Conservation (phyloP, 2,888 invertebrate species). For the Fragum fragum region DNA sequence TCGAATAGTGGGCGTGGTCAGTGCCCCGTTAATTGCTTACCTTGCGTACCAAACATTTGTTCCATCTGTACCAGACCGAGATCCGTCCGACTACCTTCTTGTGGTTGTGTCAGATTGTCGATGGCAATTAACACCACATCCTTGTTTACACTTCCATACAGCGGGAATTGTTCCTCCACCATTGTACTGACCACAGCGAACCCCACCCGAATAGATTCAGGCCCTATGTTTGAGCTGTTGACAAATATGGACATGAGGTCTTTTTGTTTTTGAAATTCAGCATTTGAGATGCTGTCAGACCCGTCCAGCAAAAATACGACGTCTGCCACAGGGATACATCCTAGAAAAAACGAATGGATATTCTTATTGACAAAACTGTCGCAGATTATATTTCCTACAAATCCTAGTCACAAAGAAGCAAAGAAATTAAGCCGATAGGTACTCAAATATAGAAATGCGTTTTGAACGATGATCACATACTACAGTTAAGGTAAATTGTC, state of each 20-base stretch:
- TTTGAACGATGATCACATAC: too few relatives aligned
- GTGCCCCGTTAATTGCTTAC: too few relatives aligned
- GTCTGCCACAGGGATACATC: slow-evolving; percentile 60
- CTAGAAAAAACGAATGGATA: too few relatives aligned
- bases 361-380: too few relatives aligned
- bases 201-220: slow-evolving; percentile 52
- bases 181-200: slow-evolving; percentile 56
- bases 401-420: too few relatives aligned
- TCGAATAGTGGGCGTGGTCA: too few relatives aligned
- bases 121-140: slow-evolving; percentile 31
- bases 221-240: slow-evolving; percentile 44
- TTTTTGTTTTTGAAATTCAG: slow-evolving; percentile 58
- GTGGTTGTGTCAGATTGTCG: slow-evolving; percentile 50
- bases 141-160: slow-evolving; percentile 32
- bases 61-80: slow-evolving; percentile 62
- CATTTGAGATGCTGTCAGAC: slow-evolving; percentile 65
- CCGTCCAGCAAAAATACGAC: slow-evolving; percentile 67
- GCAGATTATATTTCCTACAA: too few relatives aligned
- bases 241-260: slow-evolving; percentile 55
- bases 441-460: too few relatives aligned
- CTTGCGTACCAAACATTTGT: slow-evolving; percentile 55
- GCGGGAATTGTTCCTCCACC: slow-evolving; percentile 52
- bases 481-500: too few relatives aligned
- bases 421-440: too few relatives aligned
- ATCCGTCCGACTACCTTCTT: slow-evolving; percentile 65